Evolutionary conservation across 2,888 invertebrate genomes (phyloP).

Genomic region (Brenthis hecate): DNA sequence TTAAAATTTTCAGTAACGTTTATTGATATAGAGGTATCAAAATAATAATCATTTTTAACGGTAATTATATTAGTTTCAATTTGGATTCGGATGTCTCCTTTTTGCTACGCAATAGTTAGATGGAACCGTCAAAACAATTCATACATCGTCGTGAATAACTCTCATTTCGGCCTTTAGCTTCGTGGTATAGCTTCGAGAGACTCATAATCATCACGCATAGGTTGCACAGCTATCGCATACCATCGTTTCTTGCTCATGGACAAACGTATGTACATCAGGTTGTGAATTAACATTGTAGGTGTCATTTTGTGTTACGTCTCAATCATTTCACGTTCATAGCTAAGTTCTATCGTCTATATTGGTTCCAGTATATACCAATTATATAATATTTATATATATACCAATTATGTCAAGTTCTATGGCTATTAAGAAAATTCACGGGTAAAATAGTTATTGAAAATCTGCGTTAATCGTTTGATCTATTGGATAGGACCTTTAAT

Average conservation of each 20-base stretch:
- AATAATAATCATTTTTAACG: too few species aligned
- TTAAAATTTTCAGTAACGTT: too few species aligned
- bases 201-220: conserved; percentile 59
- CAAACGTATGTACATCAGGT: neutral
- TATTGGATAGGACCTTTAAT: too few species aligned
- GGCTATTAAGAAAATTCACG: too few species aligned
- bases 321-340: conserved; percentile 3
- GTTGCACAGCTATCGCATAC: conserved; percentile 59
- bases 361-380: too few species aligned
- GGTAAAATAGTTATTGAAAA: too few species aligned
- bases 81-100: too few species aligned
- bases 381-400: too few species aligned
- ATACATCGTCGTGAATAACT: conserved; percentile 43
- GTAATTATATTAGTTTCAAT: too few species aligned
- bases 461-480: too few species aligned
- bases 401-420: too few species aligned
- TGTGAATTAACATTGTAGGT: neutral
- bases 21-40: too few species aligned
- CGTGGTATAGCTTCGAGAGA: conserved; percentile 39
- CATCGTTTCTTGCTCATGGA: conserved; percentile 24
- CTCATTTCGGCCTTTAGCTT: conserved; percentile 48
- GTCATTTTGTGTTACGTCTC: conserved; percentile 21
- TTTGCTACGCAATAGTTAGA: conserved; percentile 31
- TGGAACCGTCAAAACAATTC: conserved; percentile 51
- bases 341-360: neutral